Conservation (phyloP, 1,140 invertebrate species). For the Temnothorax curvispinosus region DNA sequence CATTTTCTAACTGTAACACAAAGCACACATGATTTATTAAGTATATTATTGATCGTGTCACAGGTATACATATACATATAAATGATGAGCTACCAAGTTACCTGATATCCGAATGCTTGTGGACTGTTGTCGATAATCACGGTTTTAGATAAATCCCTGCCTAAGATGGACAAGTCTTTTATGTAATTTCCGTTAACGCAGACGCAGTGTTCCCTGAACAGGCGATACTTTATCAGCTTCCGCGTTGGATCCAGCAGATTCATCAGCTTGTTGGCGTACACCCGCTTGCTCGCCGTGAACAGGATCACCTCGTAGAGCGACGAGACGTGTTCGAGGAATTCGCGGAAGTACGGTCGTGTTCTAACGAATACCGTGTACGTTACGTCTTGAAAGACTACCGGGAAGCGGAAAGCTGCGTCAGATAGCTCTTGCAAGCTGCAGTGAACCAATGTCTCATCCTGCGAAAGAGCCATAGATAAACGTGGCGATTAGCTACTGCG, state of each 20-base stretch:
- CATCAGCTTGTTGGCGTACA: conserved; percentile 97
- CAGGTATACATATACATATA: background rate
- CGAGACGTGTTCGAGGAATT: conserved; percentile 97
- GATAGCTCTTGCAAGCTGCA: conserved; percentile 97
- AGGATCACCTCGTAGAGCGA: conserved; percentile 97
- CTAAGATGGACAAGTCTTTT: conserved; percentile 97
- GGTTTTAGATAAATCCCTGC: conserved; percentile 96
- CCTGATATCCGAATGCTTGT: conserved; percentile 96
- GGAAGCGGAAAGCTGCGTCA: conserved; percentile 97
- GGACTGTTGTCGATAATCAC: conserved; percentile 97
- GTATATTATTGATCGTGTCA: background rate
- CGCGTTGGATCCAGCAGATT: conserved; percentile 96
- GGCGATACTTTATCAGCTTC: conserved; percentile 95
- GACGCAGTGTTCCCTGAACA: conserved; percentile 98
- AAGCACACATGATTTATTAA: conserved; percentile 40
- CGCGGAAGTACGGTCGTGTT: conserved; percentile 95
- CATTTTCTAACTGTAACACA: conserved; percentile 95
- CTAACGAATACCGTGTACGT: conserved; percentile 96
- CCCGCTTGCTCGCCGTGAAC: conserved; percentile 98
- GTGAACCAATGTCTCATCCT: conserved; percentile 98
- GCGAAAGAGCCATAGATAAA: conserved; percentile 1
- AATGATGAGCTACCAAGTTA: conserved; percentile 79
- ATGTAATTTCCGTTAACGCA: conserved; percentile 98
- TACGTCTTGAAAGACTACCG: conserved; percentile 96
- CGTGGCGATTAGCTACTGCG: background rate